These are phyloP conservation scores for Xestia ashworthii DNA, from an alignment of 2,888 invertebrate genomes.

Conservation along the genomic window DNA sequence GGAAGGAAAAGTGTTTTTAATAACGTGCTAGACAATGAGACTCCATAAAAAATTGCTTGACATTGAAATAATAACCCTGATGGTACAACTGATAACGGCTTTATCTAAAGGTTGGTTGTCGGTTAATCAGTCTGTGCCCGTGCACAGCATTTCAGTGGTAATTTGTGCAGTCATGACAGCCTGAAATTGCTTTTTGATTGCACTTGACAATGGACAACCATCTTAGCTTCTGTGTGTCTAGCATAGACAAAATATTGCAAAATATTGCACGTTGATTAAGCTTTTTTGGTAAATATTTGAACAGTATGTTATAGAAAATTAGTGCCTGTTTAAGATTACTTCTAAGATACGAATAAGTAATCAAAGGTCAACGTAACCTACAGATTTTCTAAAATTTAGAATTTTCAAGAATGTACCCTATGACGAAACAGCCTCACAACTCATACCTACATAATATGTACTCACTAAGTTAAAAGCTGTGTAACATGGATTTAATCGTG, in stretches of 20 bases:
- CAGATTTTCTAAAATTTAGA: too few species aligned
- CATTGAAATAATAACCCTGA: slow-evolving; percentile 21
- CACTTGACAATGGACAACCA: slow-evolving; percentile 32
- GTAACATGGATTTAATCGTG: slow-evolving; percentile 61
- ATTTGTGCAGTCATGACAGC: slow-evolving; percentile 38
- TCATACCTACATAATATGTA: slow-evolving; percentile 26
- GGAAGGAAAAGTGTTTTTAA: background rate
- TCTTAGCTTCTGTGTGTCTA: slow-evolving; percentile 14
- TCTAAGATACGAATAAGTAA: background rate
- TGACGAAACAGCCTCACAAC: slow-evolving; percentile 26
- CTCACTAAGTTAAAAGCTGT: slow-evolving; percentile 28
- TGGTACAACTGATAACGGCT: slow-evolving; percentile 31
- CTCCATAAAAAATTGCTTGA: slow-evolving; percentile 13
- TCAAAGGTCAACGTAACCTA: background rate
- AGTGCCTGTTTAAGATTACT: too few species aligned
- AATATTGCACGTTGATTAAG: background rate
- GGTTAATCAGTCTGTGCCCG: slow-evolving; percentile 29
- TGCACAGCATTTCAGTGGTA: slow-evolving; percentile 13
- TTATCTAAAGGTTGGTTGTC: slow-evolving; percentile 38
- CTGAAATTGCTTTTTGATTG: slow-evolving; percentile 56
- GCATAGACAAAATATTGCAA: background rate
- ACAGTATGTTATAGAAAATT: background rate
- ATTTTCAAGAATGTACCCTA: slow-evolving; percentile 19
- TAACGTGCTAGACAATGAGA: slow-evolving; percentile 5
- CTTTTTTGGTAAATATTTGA: background rate